Percentiles rank a stretch among this genome's conserved stretches.
Evolutionary conservation across 2,797 vertebrate genomes (phyloP).

Genomic region (Bradypodion pumilum): DNA sequence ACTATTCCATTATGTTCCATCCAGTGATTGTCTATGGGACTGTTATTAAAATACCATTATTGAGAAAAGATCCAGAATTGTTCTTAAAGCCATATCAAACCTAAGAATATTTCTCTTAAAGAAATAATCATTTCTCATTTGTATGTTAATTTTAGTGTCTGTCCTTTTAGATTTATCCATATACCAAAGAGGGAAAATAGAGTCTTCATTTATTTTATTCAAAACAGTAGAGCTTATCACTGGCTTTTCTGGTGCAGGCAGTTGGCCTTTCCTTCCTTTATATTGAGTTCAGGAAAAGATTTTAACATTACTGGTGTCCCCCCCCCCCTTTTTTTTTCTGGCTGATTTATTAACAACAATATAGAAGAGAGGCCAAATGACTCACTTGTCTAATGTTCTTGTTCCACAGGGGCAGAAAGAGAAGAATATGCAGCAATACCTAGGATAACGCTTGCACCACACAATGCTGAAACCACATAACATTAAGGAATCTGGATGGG

Average conservation of each 20-base stretch:
- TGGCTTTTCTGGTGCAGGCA: neutral
- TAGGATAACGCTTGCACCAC: no score
- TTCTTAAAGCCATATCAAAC: neutral
- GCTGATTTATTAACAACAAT: neutral
- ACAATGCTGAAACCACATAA: no score
- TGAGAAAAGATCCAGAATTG: neutral
- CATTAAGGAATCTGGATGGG: no score
- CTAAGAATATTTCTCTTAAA: neutral
- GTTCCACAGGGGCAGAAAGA: neutral
- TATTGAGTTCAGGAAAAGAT: neutral
- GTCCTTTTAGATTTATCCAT: neutral
- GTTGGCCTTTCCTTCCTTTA: neutral
- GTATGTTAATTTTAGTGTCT: neutral
- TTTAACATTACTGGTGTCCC: neutral
- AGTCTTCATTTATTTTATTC: neutral
- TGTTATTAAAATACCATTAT: neutral
- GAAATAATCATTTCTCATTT: neutral
- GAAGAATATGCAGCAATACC: no score
- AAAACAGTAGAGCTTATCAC: neutral
- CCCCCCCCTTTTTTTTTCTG: neutral
- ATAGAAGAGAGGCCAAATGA: neutral
- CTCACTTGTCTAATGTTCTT: neutral
- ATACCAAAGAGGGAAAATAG: neutral
- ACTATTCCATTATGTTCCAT: neutral
- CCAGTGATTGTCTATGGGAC: neutral